Percentiles rank a stretch among this genome's conserved stretches.
Evolutionary conservation across 1,140 invertebrate species (phyloP).

Genomic region (Laupala kohalensis): DNA sequence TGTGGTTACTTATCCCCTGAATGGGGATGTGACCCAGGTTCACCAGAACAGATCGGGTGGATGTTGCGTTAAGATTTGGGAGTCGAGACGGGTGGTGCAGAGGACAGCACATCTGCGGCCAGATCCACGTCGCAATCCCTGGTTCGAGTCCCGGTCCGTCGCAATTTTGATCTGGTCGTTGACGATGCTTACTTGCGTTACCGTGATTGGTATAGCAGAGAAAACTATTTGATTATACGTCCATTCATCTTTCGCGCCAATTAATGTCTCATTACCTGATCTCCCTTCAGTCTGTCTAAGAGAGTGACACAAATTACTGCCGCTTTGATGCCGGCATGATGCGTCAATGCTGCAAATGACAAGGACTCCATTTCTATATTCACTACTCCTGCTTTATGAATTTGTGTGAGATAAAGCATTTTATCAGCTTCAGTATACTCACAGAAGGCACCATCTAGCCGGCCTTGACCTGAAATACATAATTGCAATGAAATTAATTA

Average conservation of each 20-base stretch:
- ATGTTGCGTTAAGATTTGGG: no score
- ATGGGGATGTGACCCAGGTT: no score
- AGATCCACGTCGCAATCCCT: no score
- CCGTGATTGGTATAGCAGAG: no score
- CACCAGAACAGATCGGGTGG: no score
- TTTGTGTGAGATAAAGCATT: conserved; percentile 66
- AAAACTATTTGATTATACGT: no score
- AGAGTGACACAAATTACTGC: conserved; percentile 88
- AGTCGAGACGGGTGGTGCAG: no score
- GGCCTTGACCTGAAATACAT: conserved; percentile 55
- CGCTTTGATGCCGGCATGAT: conserved; percentile 84
- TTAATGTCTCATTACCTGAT: conserved; percentile 54
- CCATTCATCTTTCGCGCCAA: neutral
- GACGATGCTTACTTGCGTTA: no score
- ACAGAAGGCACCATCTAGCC: conserved; percentile 94
- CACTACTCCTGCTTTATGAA: conserved; percentile 66
- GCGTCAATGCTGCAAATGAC: conserved; percentile 83
- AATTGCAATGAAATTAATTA: neutral
- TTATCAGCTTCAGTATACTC: conserved; percentile 84
- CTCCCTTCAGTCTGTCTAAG: conserved; percentile 84
- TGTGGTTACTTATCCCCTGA: no score
- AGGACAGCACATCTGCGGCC: no score
- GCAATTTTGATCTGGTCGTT: no score
- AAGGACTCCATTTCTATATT: conserved; percentile 98
- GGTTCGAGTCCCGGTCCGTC: no score